Conservation (phyloP, 2,797 vertebrate species). For the Anomalospiza imberbis region DNA sequence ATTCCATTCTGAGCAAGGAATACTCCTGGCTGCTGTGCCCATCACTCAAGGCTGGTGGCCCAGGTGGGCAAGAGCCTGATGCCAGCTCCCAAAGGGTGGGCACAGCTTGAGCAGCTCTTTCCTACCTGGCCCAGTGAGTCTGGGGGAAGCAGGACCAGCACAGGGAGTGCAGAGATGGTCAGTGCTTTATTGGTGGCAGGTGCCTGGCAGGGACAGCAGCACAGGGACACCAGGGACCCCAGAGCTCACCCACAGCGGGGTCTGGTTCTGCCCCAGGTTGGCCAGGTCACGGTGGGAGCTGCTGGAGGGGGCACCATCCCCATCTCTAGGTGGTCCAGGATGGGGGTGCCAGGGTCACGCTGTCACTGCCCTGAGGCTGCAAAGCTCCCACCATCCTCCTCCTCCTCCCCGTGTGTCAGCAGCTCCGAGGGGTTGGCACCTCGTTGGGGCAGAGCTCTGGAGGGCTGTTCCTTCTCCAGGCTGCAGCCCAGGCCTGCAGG, state of each 20-base stretch:
- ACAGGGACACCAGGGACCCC: fast-evolving
- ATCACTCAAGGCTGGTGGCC: not conserved
- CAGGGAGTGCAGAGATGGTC: not conserved
- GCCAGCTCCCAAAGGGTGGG: not conserved
- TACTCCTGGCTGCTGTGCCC: not conserved
- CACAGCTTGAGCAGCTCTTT: not conserved
- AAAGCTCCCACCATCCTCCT: constrained; percentile 45
- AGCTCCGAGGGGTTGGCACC: constrained; percentile 66
- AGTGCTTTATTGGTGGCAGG: constrained; percentile 5
- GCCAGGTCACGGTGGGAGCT: fast-evolving
- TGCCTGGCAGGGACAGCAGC: not conserved
- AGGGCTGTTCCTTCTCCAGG: constrained; percentile 62
- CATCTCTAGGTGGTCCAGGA: not conserved
- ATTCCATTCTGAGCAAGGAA: not conserved
- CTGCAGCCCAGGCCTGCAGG: constrained; percentile 52
- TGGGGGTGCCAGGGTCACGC: constrained; percentile 33
- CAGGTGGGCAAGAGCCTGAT: not conserved
- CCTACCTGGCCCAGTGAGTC: too few relatives aligned
- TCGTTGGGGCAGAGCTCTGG: constrained; percentile 65
- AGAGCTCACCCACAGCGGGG: not conserved
- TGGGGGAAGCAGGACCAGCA: not conserved
- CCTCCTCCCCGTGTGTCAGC: constrained; percentile 46
- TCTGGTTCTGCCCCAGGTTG: not conserved
- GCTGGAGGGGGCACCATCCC: not conserved
- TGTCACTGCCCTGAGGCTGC: constrained; percentile 72